Percentiles rank a stretch among this genome's conserved stretches.
Conservation (phyloP, 2,797 vertebrate species). For the Emydoidea blandingii region DNA sequence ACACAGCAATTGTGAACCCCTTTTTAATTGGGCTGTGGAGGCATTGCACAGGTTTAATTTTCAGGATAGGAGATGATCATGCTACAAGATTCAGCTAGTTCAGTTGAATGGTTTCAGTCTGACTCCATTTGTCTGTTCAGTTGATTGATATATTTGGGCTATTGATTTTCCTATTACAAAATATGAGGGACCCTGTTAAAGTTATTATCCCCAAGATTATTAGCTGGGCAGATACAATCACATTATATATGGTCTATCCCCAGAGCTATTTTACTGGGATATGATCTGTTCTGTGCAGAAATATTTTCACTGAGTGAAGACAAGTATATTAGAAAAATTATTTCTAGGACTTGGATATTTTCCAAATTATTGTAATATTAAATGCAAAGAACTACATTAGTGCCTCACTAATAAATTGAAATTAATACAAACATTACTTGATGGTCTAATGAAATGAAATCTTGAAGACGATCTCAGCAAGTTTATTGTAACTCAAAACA, state of each 20-base stretch:
- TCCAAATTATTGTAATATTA: background rate
- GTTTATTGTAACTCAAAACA: background rate
- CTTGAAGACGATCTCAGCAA: background rate
- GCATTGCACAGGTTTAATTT: background rate
- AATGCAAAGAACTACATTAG: background rate
- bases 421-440: background rate
- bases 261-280: background rate
- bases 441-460: background rate
- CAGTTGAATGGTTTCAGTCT: background rate
- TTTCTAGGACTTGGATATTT: background rate
- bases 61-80: background rate
- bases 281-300: too few species aligned
- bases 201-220: background rate
- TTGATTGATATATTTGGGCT: background rate
- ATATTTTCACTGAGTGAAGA: background rate
- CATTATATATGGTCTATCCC: background rate
- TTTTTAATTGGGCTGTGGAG: background rate
- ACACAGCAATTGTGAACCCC: conserved; percentile 27
- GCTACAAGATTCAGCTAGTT: background rate
- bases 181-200: background rate
- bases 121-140: background rate
- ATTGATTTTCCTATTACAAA: background rate
- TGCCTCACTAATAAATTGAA: background rate
- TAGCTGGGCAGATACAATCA: background rate
- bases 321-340: background rate